Percentiles rank a stretch among this genome's conserved stretches.
phyloP scores from a whole-genome alignment of 2,797 vertebrate genomes.

The Phataginus tetradactyla region DNA sequence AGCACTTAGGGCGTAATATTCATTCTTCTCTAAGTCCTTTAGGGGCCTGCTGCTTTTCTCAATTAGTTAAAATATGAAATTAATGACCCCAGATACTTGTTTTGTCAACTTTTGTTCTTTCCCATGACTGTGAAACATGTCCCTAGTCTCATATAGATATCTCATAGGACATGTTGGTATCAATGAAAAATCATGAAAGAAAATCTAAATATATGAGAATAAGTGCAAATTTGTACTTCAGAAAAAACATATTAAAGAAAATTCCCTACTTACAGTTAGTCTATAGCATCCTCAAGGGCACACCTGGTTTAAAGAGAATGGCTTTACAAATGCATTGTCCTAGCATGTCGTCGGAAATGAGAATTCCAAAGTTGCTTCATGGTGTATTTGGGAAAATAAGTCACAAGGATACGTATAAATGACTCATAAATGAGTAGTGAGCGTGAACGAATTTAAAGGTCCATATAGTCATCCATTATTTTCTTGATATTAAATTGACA shows the following conservation, averaged over 20 bases:
- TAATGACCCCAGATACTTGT: background rate
- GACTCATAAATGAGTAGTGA: constrained; percentile 56
- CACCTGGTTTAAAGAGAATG: background rate
- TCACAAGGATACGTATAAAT: constrained; percentile 20
- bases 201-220: constrained; percentile 3
- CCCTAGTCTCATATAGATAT: background rate
- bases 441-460: constrained; percentile 48
- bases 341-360: background rate
- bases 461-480: constrained; percentile 32
- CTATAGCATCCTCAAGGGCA: background rate
- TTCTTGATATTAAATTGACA: constrained; percentile 52
- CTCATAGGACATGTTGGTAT: background rate
- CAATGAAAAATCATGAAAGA: constrained; percentile 32
- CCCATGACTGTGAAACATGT: background rate
- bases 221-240: background rate
- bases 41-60: background rate
- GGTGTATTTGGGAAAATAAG: constrained; percentile 21
- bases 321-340: background rate
- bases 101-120: constrained; percentile 27
- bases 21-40: constrained; percentile 6
- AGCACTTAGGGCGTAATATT: background rate
- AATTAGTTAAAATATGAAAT: constrained; percentile 48
- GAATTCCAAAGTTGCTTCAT: constrained; percentile 52
- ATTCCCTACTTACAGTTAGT: background rate
- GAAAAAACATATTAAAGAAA: background rate